These are phyloP conservation scores for Speoplatyrhinus poulsoni DNA, from an alignment of 2,113 vertebrate genomes.

Conservation along the genomic window DNA sequence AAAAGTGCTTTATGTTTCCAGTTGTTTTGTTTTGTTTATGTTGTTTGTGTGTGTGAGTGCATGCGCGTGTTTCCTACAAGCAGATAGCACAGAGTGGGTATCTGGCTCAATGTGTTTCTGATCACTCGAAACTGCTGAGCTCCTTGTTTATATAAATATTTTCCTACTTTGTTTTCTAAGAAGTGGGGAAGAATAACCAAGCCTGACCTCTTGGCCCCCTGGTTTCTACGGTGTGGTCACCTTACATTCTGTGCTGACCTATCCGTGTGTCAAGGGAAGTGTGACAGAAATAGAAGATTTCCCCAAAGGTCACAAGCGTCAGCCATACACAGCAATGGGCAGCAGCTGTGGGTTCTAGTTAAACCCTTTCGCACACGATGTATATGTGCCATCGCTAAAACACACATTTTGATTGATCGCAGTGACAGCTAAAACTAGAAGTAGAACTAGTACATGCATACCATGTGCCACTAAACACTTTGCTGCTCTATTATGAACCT, in stretches of 20 bases:
- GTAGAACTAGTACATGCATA: no score
- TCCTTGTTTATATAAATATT: conserved; percentile 72
- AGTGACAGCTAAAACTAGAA: no score
- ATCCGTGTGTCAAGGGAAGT: conserved; percentile 7
- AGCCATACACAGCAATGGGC: conserved; percentile 36
- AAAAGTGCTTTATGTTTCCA: conserved; percentile 24
- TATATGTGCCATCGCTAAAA: no score
- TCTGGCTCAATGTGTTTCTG: conserved; percentile 50
- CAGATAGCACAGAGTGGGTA: neutral
- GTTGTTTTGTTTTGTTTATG: conserved; percentile 3
- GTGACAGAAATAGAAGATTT: conserved; percentile 22
- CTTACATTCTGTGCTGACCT: conserved; percentile 24
- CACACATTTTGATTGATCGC: no score
- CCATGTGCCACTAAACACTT: no score
- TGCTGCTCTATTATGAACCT: no score
- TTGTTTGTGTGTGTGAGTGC: conserved; percentile 11
- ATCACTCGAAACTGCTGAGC: conserved; percentile 55
- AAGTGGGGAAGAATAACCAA: conserved; percentile 50
- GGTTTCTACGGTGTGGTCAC: conserved; percentile 26
- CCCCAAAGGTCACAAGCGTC: conserved; percentile 20
- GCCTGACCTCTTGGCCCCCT: conserved; percentile 52
- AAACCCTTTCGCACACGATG: neutral
- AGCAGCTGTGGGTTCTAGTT: conserved; percentile 40
- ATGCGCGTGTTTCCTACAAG: neutral
- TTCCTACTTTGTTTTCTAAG: conserved; percentile 59